Evolutionary conservation across 30 jellyfish, hydroid and myxozoan species (phyloP).

Genomic region (Chironex yamaguchii): DNA sequence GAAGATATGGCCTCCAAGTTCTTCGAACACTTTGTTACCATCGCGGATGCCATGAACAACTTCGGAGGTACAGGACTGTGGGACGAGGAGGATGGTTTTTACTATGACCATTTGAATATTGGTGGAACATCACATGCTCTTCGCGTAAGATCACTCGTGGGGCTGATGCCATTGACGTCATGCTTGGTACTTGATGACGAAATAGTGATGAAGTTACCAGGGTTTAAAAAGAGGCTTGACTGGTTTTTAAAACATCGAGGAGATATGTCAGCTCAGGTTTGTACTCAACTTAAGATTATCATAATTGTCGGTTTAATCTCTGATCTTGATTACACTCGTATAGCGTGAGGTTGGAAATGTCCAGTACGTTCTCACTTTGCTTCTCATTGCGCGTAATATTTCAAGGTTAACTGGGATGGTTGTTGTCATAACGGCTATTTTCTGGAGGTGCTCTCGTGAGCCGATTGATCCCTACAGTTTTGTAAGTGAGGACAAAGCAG

Average conservation of each 20-base stretch:
- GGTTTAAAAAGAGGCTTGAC: constrained; percentile 89
- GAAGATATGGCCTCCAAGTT: constrained; percentile 98
- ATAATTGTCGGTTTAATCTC: no score
- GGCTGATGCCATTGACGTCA: constrained; percentile 87
- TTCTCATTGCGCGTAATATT: no score
- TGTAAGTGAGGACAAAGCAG: no score
- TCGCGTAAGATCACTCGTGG: constrained; percentile 93
- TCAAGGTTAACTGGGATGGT: no score
- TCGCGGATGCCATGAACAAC: constrained; percentile 90
- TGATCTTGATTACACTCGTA: no score
- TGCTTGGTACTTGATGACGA: constrained; percentile 90
- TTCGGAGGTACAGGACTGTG: constrained; percentile 88
- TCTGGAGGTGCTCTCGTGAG: no score
- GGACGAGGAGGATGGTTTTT: constrained; percentile 95
- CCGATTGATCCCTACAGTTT: no score
- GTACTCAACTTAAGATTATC: not conserved
- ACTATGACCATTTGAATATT: constrained; percentile 79
- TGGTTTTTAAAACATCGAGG: constrained; percentile 86
- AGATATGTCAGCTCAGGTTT: constrained; percentile 83
- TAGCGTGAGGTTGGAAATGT: no score
- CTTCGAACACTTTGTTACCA: constrained; percentile 89
- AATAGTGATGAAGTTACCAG: constrained; percentile 90
- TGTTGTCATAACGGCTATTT: no score
- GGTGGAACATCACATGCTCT: constrained; percentile 61
- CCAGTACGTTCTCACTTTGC: no score